Evolutionary conservation across 2,797 vertebrate genomes (phyloP).

Genomic region (Bothrops alternatus): DNA sequence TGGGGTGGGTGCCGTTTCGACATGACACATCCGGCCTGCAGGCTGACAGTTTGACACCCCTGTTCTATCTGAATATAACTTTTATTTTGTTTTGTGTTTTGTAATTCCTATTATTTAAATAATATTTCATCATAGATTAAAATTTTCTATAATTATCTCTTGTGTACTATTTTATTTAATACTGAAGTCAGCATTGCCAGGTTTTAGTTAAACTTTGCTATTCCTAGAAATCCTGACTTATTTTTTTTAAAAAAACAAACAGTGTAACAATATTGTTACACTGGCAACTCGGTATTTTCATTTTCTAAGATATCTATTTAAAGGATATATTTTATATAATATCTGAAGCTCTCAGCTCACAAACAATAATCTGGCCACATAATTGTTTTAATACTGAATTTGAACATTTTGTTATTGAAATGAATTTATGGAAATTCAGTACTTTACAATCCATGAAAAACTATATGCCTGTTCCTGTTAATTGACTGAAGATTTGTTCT

Average conservation of each 20-base stretch:
- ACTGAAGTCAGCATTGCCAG: not conserved
- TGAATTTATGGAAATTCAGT: not conserved
- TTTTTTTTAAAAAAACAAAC: not conserved
- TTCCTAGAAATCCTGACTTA: not conserved
- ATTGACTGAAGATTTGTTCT: not conserved
- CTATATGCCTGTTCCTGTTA: not conserved
- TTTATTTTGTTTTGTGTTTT: not conserved
- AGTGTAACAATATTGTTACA: not conserved
- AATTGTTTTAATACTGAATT: not conserved
- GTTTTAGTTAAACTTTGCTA: not conserved
- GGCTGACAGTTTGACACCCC: no score
- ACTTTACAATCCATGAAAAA: not conserved
- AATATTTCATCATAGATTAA: not conserved
- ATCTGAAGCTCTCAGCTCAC: not conserved
- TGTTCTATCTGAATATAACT: not conserved
- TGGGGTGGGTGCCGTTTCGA: no score
- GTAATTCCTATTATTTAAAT: not conserved
- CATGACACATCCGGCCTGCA: no score
- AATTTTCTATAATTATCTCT: not conserved
- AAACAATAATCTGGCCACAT: not conserved
- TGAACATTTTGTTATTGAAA: not conserved
- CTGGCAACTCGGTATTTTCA: not conserved
- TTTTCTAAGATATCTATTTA: not conserved
- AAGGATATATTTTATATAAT: not conserved
- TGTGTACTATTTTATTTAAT: not conserved